Evolutionary conservation across 1,140 invertebrate species (phyloP).

Genomic region (Pemphigus obesinymphae): DNA sequence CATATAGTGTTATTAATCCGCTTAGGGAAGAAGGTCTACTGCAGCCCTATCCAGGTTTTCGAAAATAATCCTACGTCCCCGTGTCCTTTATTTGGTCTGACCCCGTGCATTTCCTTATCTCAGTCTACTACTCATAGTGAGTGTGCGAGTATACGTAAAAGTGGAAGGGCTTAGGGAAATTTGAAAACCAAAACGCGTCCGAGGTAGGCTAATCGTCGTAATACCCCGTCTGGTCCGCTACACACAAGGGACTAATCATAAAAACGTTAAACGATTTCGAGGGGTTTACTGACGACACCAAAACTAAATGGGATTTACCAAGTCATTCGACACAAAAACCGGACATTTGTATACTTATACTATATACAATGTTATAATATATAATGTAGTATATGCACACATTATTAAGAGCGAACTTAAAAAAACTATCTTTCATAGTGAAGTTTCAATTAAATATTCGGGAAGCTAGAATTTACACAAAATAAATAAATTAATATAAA

Average conservation of each 20-base stretch:
- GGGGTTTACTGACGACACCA: not conserved
- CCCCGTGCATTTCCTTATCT: not conserved
- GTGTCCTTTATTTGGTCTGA: not conserved
- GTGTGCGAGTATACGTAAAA: not conserved
- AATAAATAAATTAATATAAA: no score
- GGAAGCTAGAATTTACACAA: no score
- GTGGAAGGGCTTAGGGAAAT: not conserved
- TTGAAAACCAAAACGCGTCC: slow-evolving; percentile 5
- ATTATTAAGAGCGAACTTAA: no score
- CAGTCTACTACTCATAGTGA: no score
- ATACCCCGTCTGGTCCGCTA: not conserved
- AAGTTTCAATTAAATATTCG: no score
- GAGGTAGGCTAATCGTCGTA: not conserved
- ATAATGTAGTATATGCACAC: no score
- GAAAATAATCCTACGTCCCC: not conserved
- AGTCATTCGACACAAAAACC: not conserved
- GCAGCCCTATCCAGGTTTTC: not conserved
- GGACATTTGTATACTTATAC: no score
- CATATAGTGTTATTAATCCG: not conserved
- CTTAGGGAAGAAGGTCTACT: not conserved
- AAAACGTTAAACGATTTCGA: slow-evolving; percentile 20
- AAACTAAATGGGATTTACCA: not conserved
- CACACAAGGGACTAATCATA: not conserved
- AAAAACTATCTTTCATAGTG: no score
- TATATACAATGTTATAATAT: no score